phyloP scores from a whole-genome alignment of 2,797 vertebrate species.

The Rhinophrynus dorsalis region DNA sequence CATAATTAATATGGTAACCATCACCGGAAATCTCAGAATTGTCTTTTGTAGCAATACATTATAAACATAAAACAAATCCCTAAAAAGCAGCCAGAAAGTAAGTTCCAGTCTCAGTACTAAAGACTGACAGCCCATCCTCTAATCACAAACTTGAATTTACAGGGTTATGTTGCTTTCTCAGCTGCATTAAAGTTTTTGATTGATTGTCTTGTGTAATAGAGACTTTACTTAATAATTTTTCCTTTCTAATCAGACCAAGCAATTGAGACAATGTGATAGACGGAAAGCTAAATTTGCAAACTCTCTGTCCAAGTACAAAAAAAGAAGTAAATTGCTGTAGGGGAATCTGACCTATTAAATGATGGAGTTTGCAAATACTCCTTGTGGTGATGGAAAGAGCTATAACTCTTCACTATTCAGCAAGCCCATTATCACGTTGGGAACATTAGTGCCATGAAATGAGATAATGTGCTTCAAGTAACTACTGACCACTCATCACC shows the following conservation, averaged over 20 bases:
- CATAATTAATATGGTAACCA: too few species aligned
- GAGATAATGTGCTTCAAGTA: slow-evolving; percentile 68
- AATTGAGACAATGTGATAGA: slow-evolving; percentile 10
- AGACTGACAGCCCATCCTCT: slow-evolving; percentile 19
- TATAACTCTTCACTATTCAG: slow-evolving; percentile 67
- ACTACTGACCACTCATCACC: slow-evolving; percentile 68
- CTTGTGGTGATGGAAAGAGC: slow-evolving; percentile 59
- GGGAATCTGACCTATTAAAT: slow-evolving; percentile 66
- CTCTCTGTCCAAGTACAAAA: slow-evolving; percentile 63
- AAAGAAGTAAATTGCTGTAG: slow-evolving; percentile 58
- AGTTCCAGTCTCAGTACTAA: background rate
- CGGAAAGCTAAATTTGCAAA: slow-evolving; percentile 52
- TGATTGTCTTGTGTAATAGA: slow-evolving; percentile 6
- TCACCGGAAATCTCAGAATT: too few species aligned
- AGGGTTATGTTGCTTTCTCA: slow-evolving; percentile 6
- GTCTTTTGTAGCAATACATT: too few species aligned
- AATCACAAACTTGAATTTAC: slow-evolving; percentile 8
- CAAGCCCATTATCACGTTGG: slow-evolving; percentile 61
- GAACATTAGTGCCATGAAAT: slow-evolving; percentile 67
- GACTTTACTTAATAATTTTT: background rate
- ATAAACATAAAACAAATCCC: too few species aligned
- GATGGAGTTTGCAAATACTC: slow-evolving; percentile 63
- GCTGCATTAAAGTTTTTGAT: slow-evolving; percentile 26
- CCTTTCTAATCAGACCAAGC: slow-evolving; percentile 3
- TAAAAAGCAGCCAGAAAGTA: background rate